Evolutionary conservation across 2,797 vertebrate genomes (phyloP), one percentile per base, ranked within the genome.

Genomic region (Garrulus glandarius): DNA sequence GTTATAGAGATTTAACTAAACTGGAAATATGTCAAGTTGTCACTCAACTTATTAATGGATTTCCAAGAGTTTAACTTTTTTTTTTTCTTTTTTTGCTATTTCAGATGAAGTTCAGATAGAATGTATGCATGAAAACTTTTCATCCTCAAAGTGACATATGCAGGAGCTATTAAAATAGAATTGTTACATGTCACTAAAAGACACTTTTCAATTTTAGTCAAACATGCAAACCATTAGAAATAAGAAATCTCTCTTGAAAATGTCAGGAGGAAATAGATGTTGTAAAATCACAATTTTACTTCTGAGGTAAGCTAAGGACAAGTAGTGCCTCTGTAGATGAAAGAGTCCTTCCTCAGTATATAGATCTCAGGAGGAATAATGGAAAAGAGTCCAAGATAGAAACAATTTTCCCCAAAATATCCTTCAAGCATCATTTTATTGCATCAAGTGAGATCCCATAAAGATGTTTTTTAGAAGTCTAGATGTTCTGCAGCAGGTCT

Each of bases 291-390:
- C 30, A 57, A 24, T 59, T 88, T 61, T 87, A 15, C 18, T 55
- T 93, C 50, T 87, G 70, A 75, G 61, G 32, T 65, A 68, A 67
- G 43, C 29, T 71, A 47, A 87, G 50, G 92, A 79, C 53, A 86
- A 64, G 21, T 34, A 82, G 39, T 55, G 22, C 13, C 34, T 83
- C 57, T 74, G 21, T 59, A 85, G 50, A 55, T 89, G 50, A 87
- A 75, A 78, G 53, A 32, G 20, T 50, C 32, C 44, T 77, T 81
- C 47, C 56, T 79, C 86, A 74, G 24, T 43, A 9, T 20, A 69
- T 85, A 80, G 80, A 69, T 85, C 47, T 92, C 59, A 52, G n/a
- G 14, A 61, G 26, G 19, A 85, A 77, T 72, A 19, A 17, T n/a
- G 4, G 75, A 39, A 89, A 86, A 75, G 19, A 56, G 21, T 84